Evolutionary conservation across 2,113 vertebrate species (phyloP).

Genomic region (Neodon shergylaensis): DNA sequence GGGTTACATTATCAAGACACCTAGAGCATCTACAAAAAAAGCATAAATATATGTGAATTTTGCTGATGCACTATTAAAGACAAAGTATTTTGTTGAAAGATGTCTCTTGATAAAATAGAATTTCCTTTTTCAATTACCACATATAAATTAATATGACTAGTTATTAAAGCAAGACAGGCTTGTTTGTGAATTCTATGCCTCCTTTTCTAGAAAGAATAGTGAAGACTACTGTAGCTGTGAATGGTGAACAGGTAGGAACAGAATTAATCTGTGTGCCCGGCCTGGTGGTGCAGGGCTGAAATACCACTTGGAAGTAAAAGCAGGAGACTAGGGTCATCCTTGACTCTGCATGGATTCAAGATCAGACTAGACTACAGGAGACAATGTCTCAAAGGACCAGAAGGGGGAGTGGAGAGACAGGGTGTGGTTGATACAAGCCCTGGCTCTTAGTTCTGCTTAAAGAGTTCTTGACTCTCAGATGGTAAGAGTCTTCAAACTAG

Average conservation of each 20-base stretch:
- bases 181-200: conserved; percentile 40
- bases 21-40: not conserved
- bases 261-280: not conserved
- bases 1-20: not conserved
- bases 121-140: not conserved
- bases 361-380: not conserved
- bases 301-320: not conserved
- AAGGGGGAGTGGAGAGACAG: not conserved
- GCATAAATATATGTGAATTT: not conserved
- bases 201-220: not conserved
- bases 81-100: conserved; percentile 27
- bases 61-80: not conserved
- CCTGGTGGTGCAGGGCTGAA: not conserved
- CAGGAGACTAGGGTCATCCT: not conserved
- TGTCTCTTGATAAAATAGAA: conserved; percentile 4
- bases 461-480: not conserved
- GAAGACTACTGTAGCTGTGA: not conserved
- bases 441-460: not conserved
- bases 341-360: not conserved
- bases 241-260: not conserved
- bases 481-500: not conserved
- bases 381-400: not conserved
- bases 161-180: not conserved
- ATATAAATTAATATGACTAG: conserved; percentile 36
- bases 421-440: not conserved